Percentiles rank a stretch among this genome's conserved stretches.
Evolutionary conservation across 2,797 vertebrate genomes (phyloP).

Genomic region (Phataginus tricuspis): DNA sequence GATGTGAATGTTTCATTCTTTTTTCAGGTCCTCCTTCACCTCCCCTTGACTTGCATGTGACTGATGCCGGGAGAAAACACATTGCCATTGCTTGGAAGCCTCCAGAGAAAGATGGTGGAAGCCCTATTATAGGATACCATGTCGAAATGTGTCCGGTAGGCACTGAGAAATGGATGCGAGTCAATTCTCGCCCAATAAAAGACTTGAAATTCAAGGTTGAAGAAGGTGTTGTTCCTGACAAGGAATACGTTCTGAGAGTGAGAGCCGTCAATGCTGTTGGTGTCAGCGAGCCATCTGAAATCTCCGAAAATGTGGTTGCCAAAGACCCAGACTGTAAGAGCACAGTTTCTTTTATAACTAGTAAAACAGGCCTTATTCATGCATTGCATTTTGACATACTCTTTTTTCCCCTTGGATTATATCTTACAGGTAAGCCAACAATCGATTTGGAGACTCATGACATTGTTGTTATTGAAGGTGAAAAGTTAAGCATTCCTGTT

Average conservation of each 20-base stretch:
- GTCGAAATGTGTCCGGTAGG: conserved; percentile 96
- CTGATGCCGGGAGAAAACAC: conserved; percentile 93
- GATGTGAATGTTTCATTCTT: conserved; percentile 49
- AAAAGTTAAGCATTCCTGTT: conserved; percentile 94
- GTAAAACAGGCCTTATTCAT: background rate
- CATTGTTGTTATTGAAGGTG: conserved; percentile 95
- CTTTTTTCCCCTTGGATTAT: background rate
- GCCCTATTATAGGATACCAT: conserved; percentile 94
- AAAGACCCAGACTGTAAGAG: conserved; percentile 96
- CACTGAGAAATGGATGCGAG: conserved; percentile 98
- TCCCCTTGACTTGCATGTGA: conserved; percentile 95
- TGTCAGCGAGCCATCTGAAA: conserved; percentile 96
- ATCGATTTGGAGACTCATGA: conserved; percentile 95
- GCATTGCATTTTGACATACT: conserved; percentile 18
- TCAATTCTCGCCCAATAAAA: conserved; percentile 98
- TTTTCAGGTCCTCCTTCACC: conserved; percentile 92
- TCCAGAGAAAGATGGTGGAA: conserved; percentile 94
- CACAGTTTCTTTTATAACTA: conserved; percentile 5
- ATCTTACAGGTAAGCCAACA: conserved; percentile 91
- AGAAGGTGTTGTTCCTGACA: conserved; percentile 95
- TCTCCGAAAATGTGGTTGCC: conserved; percentile 96
- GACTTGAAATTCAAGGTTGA: conserved; percentile 95
- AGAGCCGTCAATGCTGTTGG: conserved; percentile 96
- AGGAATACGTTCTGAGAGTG: conserved; percentile 96
- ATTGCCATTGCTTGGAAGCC: conserved; percentile 96